Evolutionary conservation across 2,797 vertebrate genomes (phyloP).

Genomic region (Sebastiscus albofasciatus): DNA sequence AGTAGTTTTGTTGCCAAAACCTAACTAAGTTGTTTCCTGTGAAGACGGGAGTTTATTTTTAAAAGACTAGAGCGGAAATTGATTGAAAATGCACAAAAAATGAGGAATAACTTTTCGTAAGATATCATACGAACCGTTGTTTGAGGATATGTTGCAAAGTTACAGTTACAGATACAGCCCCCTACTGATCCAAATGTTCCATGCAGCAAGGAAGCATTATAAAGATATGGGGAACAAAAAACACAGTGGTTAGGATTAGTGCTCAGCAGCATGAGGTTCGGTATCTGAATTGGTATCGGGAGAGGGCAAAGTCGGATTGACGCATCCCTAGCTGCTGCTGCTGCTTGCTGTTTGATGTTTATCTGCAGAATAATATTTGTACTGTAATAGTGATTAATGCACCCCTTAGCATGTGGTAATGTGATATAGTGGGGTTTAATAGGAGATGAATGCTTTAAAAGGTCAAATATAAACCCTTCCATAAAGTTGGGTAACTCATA

Average conservation of each 20-base stretch:
- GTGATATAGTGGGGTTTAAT: not conserved
- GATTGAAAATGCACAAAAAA: too few relatives aligned
- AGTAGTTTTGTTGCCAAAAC: too few relatives aligned
- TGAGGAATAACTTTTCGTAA: too few relatives aligned
- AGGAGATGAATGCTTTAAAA: not conserved
- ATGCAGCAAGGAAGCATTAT: not conserved
- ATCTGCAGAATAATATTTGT: not conserved
- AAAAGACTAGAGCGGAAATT: too few relatives aligned
- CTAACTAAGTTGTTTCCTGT: too few relatives aligned
- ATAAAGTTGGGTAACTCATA: not conserved
- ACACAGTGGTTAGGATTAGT: too few relatives aligned
- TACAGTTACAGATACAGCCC: not conserved
- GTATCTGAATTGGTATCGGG: not conserved
- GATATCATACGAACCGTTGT: too few relatives aligned
- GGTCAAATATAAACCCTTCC: not conserved
- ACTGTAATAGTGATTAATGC: not conserved
- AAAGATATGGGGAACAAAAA: not conserved
- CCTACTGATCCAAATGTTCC: not conserved
- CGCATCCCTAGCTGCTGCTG: not conserved
- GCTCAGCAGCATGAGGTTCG: not conserved
- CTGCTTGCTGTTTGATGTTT: not conserved
- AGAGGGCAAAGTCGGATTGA: not conserved
- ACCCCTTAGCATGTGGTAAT: not conserved
- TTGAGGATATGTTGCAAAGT: not conserved
- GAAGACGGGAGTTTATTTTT: too few relatives aligned